Base-by-base conservation (phyloP, 1,140 invertebrate species). In the Ips nitidus region DNA sequence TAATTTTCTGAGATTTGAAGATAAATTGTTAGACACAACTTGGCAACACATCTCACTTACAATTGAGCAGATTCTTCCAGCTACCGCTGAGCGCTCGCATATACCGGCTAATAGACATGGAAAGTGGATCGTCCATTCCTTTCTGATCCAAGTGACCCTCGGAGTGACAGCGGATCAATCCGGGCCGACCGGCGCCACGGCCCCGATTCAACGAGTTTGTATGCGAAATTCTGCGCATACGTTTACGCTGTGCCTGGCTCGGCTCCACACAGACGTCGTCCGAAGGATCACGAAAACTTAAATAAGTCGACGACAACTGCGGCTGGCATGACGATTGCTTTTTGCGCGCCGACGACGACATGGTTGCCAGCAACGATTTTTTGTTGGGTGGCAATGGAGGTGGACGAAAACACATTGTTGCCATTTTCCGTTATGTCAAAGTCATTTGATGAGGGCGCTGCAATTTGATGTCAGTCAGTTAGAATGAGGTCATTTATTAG, bases 41-140 rank as follows among this genome's bases (percentile, higher is more conserved):
- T 22, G 22, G 22, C 22, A 50, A 50, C 45, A 50, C 7, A 50
- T 50, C 22, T 7, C 2, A 88, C 86, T 87, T 84, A 88, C 86
- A 81, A 84, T 86, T 82, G 71, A 88, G 81, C 63, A 88, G 82
- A 78, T 88, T 88, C 77, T 85, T 88, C 86, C 86, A 88, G 75
- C 85, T 86, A 41, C 86, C 86, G 73, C 85, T 85, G 53, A 87
- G 81, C 4, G 83, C 85, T 57, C 84, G 83, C 42, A 88, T 83
- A 76, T 85, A 88, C 72, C 85, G 83, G 76, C 86, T 85, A 70
- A 86, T 81, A 38, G 83, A 83, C 47, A 84, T 82, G 41, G 81
- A 82, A 36, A 80, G 78, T n/a, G 38, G 61, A n/a, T 58, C 69
- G 22, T 69, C 58, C 4, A 72, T 43, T 7, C 65, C 65, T 64